Evolutionary conservation across 2,888 invertebrate species (phyloP).

Genomic region (Volucella bombylans): DNA sequence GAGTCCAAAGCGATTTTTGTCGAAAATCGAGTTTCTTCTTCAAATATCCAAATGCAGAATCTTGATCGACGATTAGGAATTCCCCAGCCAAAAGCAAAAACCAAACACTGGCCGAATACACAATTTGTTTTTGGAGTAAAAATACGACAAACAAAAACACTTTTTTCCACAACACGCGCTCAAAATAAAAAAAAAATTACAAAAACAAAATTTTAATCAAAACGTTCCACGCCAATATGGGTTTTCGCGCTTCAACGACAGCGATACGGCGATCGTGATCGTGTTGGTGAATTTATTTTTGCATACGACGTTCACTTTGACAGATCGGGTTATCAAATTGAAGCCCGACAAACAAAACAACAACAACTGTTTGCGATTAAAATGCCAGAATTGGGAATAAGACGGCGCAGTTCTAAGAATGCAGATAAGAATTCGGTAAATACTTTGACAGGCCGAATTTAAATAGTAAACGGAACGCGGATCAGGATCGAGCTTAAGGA

Average conservation of each 20-base stretch:
- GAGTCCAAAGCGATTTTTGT: slow-evolving; percentile 6
- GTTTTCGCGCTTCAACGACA: background rate
- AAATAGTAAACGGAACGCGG: background rate
- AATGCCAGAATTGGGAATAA: background rate
- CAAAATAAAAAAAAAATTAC: background rate
- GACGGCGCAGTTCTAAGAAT: background rate
- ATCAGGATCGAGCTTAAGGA: slow-evolving; percentile 15
- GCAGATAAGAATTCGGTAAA: background rate
- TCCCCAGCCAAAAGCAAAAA: slow-evolving; percentile 13
- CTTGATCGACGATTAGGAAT: slow-evolving; percentile 9
- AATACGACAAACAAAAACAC: background rate
- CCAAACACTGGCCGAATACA: background rate
- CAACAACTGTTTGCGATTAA: background rate
- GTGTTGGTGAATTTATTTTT: slow-evolving; percentile 35
- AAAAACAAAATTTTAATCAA: background rate
- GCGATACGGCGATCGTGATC: slow-evolving; percentile 1
- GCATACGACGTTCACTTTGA: slow-evolving; percentile 10
- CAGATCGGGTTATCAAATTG: background rate
- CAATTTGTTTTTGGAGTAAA: slow-evolving; percentile 27
- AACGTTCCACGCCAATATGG: slow-evolving; percentile 29
- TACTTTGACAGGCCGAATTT: slow-evolving; percentile 1
- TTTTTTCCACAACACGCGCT: slow-evolving; percentile 5
- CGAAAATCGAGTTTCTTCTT: slow-evolving; percentile 29
- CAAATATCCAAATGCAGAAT: slow-evolving; percentile 48
- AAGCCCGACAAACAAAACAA: slow-evolving; percentile 4